Base-by-base conservation (phyloP, 2,113 vertebrate genomes). In the Cochlearius cochlearius region DNA sequence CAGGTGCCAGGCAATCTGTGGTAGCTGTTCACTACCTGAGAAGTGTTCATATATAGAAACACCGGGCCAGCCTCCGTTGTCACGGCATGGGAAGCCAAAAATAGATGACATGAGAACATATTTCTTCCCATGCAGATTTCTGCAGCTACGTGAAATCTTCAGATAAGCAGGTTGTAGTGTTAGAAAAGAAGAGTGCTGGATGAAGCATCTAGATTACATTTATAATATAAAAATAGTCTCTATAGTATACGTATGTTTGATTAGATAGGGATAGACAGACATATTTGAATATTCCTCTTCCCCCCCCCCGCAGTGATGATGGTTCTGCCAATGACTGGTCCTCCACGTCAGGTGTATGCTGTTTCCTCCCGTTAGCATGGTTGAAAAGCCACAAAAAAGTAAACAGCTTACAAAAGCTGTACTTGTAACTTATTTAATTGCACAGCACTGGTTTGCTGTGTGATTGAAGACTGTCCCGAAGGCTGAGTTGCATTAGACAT, bases 1-100 rank as follows among this genome's bases (percentile, higher is more conserved):
- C 90, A 96, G 83, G 92, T 94, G 94, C 92, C 88, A 93, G 64
- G 84, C 96, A 96, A 95, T 95, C 96, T 92, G 91, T 5, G 3
- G 68, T 86, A 90, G 88, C 78, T 93, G 56, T 58, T 86, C 94
- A 73, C 90, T 96, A 96, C 95, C 94, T 96, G 95, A 79, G 90
- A 86, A 87, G 30, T 3, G 4, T 69, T 91, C 89, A 68, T 32
- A 91, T 91, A 89, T 95, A 95, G 94, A 84, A 94, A 82, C 77
- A 72, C 77, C 45, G 56, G 92, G 89, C 73, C 92, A 92, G 63
- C 84, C 77, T 75, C 91, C 19, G 77, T 90, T 91, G 86, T 89
- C 87, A 73, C 16, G 38, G 64, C 50, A 82, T 25, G 56, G 73
- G 55, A 80, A 64, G 22, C 47, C 79, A 87, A 81, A 93, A 94